Evolutionary conservation across 1,140 invertebrate genomes (phyloP).

Genomic region (Drosophila aff.): DNA sequence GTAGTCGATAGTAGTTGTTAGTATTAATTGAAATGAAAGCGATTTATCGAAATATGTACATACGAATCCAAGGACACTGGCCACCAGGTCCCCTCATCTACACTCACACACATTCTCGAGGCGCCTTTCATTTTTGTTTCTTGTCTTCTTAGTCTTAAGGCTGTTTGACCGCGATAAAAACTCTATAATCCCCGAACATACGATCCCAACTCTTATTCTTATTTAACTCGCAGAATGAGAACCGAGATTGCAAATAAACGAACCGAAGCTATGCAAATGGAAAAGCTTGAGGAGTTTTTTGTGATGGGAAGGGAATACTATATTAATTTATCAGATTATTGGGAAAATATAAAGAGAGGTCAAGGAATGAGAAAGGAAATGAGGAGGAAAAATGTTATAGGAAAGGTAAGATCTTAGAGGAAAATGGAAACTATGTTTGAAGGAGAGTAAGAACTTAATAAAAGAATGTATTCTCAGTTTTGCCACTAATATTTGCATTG

Average conservation of each 20-base stretch:
- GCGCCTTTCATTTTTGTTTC: constrained; percentile 72
- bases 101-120: constrained; percentile 66
- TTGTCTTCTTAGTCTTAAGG: constrained; percentile 79
- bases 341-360: not conserved
- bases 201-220: constrained; percentile 41
- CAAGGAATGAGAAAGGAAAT: too few relatives aligned
- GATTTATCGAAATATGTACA: constrained; percentile 69
- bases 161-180: constrained; percentile 81
- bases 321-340: not conserved
- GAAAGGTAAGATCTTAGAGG: not conserved
- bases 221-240: constrained; percentile 55
- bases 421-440: not conserved
- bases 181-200: constrained; percentile 38
- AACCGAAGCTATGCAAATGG: constrained; percentile 50
- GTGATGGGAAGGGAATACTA: not conserved
- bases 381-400: not conserved
- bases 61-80: constrained; percentile 45
- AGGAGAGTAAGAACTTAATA: not conserved
- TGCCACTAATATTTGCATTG: not conserved
- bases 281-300: not conserved
- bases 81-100: constrained; percentile 48
- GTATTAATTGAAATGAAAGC: constrained; percentile 77
- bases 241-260: constrained; percentile 53
- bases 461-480: not conserved
- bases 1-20: constrained; percentile 74